Evolutionary conservation across 2,888 invertebrate genomes (phyloP).

Genomic region (Drosophila tripunctata): DNA sequence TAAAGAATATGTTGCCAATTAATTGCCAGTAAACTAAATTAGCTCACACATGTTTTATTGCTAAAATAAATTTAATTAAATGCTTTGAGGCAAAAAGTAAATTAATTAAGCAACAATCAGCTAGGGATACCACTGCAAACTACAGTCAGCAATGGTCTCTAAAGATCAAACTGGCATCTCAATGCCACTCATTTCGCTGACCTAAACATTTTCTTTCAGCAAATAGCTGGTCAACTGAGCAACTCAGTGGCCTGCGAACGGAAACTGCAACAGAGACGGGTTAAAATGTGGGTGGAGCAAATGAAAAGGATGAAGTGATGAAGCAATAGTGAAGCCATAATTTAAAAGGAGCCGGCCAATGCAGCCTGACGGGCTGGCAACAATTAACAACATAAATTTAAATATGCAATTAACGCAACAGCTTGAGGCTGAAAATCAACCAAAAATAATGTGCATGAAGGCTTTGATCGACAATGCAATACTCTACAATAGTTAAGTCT

Average conservation of each 20-base stretch:
- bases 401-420: slow-evolving; percentile 81
- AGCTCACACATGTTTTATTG: not conserved
- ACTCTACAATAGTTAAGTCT: not conserved
- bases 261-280: not conserved
- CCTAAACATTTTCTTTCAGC: slow-evolving; percentile 13
- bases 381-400: slow-evolving; percentile 81
- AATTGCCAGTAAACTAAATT: too few relatives aligned
- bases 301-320: slow-evolving; percentile 5
- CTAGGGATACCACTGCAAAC: not conserved
- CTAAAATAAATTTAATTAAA: not conserved
- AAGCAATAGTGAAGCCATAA: slow-evolving; percentile 38
- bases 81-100: not conserved
- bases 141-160: not conserved
- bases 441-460: not conserved
- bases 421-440: slow-evolving; percentile 61
- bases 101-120: not conserved
- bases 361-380: slow-evolving; percentile 38
- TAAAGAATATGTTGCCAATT: too few relatives aligned
- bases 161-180: slow-evolving; percentile 11
- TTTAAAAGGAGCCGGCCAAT: slow-evolving; percentile 46
- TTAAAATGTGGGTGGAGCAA: not conserved
- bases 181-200: slow-evolving; percentile 7
- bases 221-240: slow-evolving; percentile 39
- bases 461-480: not conserved
- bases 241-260: slow-evolving; percentile 26